Evolutionary conservation across 2,888 invertebrate species (phyloP), one percentile per base, ranked within the genome.

Genomic region (Leucoptera coffeella): DNA sequence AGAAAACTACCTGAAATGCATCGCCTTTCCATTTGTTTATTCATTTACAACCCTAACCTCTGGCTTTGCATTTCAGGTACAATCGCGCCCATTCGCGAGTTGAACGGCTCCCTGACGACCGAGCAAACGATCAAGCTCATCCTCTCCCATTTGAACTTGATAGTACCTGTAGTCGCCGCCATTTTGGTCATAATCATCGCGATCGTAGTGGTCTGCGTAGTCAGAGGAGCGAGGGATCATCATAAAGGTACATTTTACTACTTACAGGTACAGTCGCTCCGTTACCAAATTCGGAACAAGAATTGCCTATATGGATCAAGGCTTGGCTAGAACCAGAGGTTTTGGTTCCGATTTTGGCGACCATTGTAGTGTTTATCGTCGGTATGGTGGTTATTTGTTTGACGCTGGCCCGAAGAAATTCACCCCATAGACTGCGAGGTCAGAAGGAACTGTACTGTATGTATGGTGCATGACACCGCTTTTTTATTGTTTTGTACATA

Each of bases 171-270:
- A 45, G 86, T 89, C 56, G 90, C 91, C 40, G 90, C 91, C 44
- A 77, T 89, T 43, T 78, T 93, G 50, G 91, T 94, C 71, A 87
- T 92, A 64, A 85, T 93, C 59, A 86, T 92, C 64, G 92, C 92
- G 47, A 82, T 92, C 54, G 82, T 89, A 57, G 90, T 94, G 57
- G 89, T 92, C 55, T 91, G 90, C 80, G 87, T 90, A 47, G 82
- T 91, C 43, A 81, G 84, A 49, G 86, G 90, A 51, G 83, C 87
- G 59, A 79, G 86, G 71, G 78, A 82, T 54, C 81, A 80, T 46
- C 82, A 85, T 58, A 89, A 88, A 85, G 87, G 89, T 85, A 82
- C 69, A 11, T 8, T 4, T 67, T 55, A 15, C 37, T 6, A 11
- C 29, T 45, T 35, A 4, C 64, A 90, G 90, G 86, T 48, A 88